These are phyloP conservation scores for Patella caerulea DNA, from an alignment of 2,888 invertebrate species.

Conservation along the genomic window DNA sequence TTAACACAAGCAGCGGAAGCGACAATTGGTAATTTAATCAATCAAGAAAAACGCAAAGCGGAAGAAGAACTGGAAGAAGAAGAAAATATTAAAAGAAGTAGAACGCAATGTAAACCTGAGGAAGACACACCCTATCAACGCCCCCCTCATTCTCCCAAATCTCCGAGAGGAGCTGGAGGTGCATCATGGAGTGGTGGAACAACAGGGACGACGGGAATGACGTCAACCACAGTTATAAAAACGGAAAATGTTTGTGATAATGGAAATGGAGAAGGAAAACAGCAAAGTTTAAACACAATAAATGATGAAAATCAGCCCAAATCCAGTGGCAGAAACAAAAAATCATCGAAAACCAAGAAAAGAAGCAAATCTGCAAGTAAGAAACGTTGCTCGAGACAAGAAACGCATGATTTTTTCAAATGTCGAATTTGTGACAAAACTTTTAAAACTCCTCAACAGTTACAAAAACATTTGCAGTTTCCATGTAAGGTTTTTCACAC, in stretches of 20 bases:
- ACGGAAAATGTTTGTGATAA: neutral
- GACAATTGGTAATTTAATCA: slow-evolving; percentile 5
- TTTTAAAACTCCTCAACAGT: slow-evolving; percentile 18
- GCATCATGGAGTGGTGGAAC: neutral
- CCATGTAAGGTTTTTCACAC: slow-evolving; percentile 31
- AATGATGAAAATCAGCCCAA: neutral
- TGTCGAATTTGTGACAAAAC: slow-evolving; percentile 28
- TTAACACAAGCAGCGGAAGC: neutral
- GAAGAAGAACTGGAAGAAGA: slow-evolving; percentile 17
- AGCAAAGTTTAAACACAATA: neutral
- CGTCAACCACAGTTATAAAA: neutral
- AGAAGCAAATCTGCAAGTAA: neutral
- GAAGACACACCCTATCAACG: slow-evolving; percentile 6
- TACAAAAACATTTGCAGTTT: slow-evolving; percentile 28
- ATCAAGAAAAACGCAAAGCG: slow-evolving; percentile 17
- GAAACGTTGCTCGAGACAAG: neutral
- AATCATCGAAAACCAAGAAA: neutral
- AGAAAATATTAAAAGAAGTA: slow-evolving; percentile 5
- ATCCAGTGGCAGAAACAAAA: neutral
- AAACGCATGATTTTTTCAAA: slow-evolving; percentile 1
- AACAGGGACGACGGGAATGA: neutral
- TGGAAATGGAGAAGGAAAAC: neutral
- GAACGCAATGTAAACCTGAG: neutral
- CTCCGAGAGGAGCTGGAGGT: neutral
- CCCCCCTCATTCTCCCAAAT: neutral